Conservation (phyloP, 2,888 invertebrate species). For the Tetramorium bicarinatum region DNA sequence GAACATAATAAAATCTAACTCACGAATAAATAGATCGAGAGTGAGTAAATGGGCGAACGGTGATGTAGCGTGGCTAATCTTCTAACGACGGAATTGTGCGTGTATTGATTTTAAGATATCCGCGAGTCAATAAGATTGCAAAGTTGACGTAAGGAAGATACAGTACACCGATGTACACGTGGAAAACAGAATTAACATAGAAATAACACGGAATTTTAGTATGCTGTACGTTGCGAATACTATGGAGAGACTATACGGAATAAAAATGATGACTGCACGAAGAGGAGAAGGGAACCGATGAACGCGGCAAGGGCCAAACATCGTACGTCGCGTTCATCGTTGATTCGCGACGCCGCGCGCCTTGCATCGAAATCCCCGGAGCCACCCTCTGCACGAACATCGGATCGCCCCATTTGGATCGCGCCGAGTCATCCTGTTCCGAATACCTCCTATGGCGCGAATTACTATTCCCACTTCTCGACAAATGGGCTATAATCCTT, state of each 20-base stretch:
- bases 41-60: background rate
- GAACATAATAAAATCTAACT: slow-evolving; percentile 23
- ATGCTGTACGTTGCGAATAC: background rate
- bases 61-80: background rate
- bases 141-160: background rate
- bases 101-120: slow-evolving; percentile 16
- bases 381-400: slow-evolving; percentile 37
- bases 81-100: background rate
- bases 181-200: background rate
- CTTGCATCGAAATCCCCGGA: slow-evolving; percentile 76
- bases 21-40: background rate
- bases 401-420: background rate
- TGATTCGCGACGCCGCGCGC: slow-evolving; percentile 54
- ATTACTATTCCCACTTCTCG: slow-evolving; percentile 37
- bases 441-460: background rate
- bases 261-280: background rate
- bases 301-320: background rate
- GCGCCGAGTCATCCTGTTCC: slow-evolving; percentile 30
- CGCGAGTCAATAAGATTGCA: slow-evolving; percentile 7
- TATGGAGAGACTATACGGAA: background rate
- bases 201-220: background rate
- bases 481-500: slow-evolving; percentile 41
- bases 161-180: too few relatives aligned
- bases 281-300: background rate
- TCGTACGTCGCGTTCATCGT: slow-evolving; percentile 10